Evolutionary conservation across 2,888 invertebrate species (phyloP).

Genomic region (Schizaphis graminum): DNA sequence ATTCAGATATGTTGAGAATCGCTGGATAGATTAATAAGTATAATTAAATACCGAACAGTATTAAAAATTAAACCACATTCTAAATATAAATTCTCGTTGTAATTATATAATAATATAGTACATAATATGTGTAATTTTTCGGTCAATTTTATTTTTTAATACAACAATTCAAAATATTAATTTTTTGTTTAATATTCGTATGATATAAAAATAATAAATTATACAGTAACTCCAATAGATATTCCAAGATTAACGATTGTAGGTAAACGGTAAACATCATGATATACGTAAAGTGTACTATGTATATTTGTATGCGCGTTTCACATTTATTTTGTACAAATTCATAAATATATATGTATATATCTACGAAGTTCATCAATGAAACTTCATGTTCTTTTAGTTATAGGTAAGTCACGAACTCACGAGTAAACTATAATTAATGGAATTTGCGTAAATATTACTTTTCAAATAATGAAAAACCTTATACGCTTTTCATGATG

Average conservation of each 20-base stretch:
- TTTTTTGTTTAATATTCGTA: not conserved
- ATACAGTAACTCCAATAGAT: not conserved
- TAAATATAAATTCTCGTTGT: not conserved
- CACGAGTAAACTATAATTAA: conserved; percentile 34
- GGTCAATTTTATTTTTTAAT: not conserved
- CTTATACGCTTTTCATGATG: conserved; percentile 19
- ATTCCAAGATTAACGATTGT: too few species aligned
- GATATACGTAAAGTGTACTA: not conserved
- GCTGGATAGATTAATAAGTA: not conserved
- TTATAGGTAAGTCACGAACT: conserved; percentile 1
- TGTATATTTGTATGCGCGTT: not conserved
- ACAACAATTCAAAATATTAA: not conserved
- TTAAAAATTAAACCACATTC: not conserved
- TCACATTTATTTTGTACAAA: not conserved
- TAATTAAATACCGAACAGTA: not conserved
- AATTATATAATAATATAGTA: not conserved
- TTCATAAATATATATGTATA: too few species aligned
- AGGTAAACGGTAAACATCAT: not conserved
- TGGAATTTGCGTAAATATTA: conserved; percentile 37
- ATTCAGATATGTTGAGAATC: not conserved
- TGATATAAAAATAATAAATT: not conserved
- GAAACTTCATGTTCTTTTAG: conserved; percentile 17
- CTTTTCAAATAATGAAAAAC: conserved; percentile 48
- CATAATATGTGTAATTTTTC: not conserved
- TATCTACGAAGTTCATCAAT: not conserved